Conservation (phyloP, 2,113 vertebrate species). For the Sylvilagus bachmani region DNA sequence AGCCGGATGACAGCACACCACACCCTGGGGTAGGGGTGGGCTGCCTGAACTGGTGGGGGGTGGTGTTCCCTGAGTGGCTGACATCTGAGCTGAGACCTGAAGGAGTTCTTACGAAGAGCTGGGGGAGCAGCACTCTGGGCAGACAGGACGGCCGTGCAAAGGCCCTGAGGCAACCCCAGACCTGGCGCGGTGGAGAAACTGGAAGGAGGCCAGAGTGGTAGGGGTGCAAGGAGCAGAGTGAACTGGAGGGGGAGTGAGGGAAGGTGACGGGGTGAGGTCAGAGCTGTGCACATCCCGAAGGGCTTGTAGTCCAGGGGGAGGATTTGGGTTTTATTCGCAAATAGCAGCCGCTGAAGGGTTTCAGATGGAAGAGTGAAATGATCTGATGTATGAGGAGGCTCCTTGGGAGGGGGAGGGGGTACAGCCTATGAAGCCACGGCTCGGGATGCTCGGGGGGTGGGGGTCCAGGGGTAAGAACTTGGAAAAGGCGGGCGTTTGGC, state of each 20-base stretch:
- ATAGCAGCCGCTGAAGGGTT: not conserved
- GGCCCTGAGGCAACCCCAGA: not conserved
- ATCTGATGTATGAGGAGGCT: not conserved
- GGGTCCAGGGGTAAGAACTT: not conserved
- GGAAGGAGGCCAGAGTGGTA: not conserved
- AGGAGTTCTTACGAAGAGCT: not conserved
- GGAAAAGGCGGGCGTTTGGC: not conserved
- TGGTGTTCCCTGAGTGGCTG: not conserved
- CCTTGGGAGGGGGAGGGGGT: no score
- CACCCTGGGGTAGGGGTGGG: not conserved
- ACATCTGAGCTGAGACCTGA: not conserved
- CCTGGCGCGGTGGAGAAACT: not conserved
- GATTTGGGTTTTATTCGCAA: not conserved
- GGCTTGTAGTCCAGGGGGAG: not conserved
- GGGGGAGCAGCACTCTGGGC: not conserved
- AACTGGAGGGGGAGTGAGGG: not conserved
- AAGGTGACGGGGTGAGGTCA: not conserved
- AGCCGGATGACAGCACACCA: not conserved
- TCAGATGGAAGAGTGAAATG: not conserved
- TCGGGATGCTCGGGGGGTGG: no score
- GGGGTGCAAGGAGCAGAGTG: not conserved
- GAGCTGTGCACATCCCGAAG: accelerated
- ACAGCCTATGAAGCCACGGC: no score
- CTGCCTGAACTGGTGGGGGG: not conserved
- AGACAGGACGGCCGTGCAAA: not conserved